Evolutionary conservation across 2,888 invertebrate species (phyloP).

Genomic region (Ypsolopha scabrella): DNA sequence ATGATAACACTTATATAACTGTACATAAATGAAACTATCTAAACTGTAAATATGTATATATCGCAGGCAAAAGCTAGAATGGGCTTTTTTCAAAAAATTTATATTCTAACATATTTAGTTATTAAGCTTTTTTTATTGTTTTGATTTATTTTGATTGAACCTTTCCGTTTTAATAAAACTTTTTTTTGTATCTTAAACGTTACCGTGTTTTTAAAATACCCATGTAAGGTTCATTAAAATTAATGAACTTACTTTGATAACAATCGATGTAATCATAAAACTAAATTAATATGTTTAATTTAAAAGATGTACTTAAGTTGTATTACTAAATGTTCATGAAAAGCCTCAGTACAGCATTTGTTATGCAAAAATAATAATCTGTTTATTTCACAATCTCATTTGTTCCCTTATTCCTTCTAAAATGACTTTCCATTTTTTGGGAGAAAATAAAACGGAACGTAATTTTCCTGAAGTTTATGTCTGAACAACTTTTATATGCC

Average conservation of each 20-base stretch:
- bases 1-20: too few relatives aligned
- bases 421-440: conserved; percentile 1
- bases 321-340: background rate
- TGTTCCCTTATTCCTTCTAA: background rate
- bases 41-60: background rate
- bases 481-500: background rate
- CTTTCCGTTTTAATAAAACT: too few relatives aligned
- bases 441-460: background rate
- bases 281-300: too few relatives aligned
- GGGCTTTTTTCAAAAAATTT: background rate
- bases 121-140: too few relatives aligned
- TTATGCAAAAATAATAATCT: background rate
- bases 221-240: too few relatives aligned
- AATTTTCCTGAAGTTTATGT: background rate
- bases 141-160: too few relatives aligned
- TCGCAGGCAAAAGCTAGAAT: background rate
- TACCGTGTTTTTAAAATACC: too few relatives aligned
- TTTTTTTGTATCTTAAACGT: too few relatives aligned
- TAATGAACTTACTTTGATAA: too few relatives aligned
- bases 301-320: background rate
- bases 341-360: background rate
- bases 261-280: too few relatives aligned
- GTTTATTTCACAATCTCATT: background rate
- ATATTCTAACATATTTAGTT: background rate
- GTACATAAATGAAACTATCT: too few relatives aligned